Conservation (phyloP, 2,113 vertebrate species). For the Haemorhous mexicanus region DNA sequence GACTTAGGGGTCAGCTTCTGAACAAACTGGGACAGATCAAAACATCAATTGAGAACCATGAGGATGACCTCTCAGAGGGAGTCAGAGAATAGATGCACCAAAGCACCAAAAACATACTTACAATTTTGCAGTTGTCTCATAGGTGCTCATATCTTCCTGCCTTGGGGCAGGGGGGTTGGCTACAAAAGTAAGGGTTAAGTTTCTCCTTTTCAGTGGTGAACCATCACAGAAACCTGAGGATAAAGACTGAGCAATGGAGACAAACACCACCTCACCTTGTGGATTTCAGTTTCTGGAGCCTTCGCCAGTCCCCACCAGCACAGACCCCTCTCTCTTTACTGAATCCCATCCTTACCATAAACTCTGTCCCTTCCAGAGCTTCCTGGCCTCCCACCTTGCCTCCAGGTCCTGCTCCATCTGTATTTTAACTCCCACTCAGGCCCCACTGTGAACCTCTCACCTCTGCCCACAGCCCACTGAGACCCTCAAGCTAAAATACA, state of each 20-base stretch:
- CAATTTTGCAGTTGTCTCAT: neutral
- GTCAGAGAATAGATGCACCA: neutral
- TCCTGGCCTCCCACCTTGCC: neutral
- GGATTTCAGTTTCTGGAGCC: neutral
- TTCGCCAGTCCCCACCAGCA: neutral
- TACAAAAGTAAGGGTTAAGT: neutral
- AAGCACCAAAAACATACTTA: neutral
- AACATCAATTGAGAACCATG: rapidly evolving
- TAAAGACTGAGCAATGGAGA: neutral
- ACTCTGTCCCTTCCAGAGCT: rapidly evolving
- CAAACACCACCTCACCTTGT: neutral
- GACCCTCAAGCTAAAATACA: neutral
- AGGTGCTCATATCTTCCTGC: neutral
- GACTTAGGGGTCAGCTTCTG: neutral
- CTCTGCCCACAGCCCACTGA: neutral
- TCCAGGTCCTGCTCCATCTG: neutral
- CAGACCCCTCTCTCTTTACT: neutral
- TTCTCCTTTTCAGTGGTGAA: neutral
- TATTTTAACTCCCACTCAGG: neutral
- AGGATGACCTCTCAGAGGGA: neutral
- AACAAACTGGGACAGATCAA: neutral
- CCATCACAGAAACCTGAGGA: neutral
- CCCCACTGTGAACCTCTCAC: neutral
- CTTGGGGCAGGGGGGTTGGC: rapidly evolving
- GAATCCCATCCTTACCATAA: neutral